Percentiles rank a stretch among this genome's conserved stretches.
These are phyloP conservation scores for Lithobates sylvaticus DNA, from an alignment of 2,797 vertebrate genomes.

Conservation along the genomic window DNA sequence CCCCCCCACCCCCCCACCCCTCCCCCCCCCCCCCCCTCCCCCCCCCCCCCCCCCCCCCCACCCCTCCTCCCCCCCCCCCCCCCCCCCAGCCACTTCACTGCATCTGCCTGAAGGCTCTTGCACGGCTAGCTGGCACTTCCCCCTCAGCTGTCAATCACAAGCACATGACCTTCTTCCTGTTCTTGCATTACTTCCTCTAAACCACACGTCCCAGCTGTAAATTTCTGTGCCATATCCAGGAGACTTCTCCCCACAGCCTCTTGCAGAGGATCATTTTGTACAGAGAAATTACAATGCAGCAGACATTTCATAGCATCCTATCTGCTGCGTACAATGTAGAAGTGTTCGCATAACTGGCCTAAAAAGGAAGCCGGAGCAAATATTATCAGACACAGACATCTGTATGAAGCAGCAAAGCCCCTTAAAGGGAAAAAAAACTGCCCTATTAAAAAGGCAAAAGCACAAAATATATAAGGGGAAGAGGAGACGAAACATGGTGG, in stretches of 20 bases:
- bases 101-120: background rate
- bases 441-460: background rate
- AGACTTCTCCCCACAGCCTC: background rate
- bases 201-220: background rate
- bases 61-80: too few relatives aligned
- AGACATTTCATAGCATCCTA: background rate
- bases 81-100: background rate
- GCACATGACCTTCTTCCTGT: conserved; percentile 7
- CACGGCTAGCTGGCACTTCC: background rate
- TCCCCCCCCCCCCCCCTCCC: too few relatives aligned
- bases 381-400: background rate
- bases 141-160: background rate
- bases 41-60: background rate
- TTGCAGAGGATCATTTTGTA: too few relatives aligned
- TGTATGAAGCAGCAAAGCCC: background rate
- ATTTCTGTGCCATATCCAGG: background rate
- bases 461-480: background rate
- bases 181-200: background rate
- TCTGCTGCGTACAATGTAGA: background rate
- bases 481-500: background rate
- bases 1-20: too few relatives aligned
- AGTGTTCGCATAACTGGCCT: background rate
- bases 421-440: too few relatives aligned
- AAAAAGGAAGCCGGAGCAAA: background rate
- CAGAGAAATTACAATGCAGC: background rate